phyloP scores from a whole-genome alignment of 2,113 vertebrate genomes.

The Tinamus guttatus region DNA sequence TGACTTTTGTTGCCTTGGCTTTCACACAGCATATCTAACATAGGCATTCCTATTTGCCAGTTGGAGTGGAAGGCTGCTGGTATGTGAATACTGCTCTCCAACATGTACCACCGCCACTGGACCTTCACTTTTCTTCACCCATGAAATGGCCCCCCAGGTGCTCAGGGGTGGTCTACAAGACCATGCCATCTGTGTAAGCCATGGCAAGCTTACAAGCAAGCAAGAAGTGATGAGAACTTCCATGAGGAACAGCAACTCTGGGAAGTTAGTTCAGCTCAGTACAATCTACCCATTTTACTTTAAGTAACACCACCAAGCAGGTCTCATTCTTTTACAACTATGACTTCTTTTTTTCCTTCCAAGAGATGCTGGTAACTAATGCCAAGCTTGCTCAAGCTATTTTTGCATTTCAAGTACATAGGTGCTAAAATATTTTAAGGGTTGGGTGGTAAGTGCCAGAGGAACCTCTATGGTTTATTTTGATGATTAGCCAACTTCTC shows the following conservation, averaged over 20 bases:
- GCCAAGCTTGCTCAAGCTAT: not conserved
- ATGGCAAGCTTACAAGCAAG: no score
- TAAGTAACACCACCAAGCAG: not conserved
- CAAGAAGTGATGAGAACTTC: not conserved
- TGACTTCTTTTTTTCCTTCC: not conserved
- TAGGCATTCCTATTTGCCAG: constrained; percentile 55
- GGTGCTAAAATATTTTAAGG: constrained; percentile 13
- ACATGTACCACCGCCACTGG: not conserved
- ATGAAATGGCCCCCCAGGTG: accelerated
- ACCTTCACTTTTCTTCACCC: not conserved
- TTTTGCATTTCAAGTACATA: not conserved
- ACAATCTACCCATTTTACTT: not conserved
- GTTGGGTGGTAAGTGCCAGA: not conserved
- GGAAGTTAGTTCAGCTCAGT: not conserved
- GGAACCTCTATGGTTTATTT: not conserved
- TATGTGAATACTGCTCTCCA: constrained; percentile 36
- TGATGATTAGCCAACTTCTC: not conserved
- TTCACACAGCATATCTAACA: constrained; percentile 64
- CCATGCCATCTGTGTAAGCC: not conserved
- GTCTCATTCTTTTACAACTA: not conserved
- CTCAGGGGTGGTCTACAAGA: not conserved
- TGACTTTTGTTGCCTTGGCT: constrained; percentile 75
- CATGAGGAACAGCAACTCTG: not conserved
- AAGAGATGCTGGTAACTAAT: not conserved
- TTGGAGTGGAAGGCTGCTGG: constrained; percentile 59